Evolutionary conservation across 1,140 invertebrate species (phyloP), one percentile per base, ranked within the genome.

Genomic region (Drosophila sulfurigaster): DNA sequence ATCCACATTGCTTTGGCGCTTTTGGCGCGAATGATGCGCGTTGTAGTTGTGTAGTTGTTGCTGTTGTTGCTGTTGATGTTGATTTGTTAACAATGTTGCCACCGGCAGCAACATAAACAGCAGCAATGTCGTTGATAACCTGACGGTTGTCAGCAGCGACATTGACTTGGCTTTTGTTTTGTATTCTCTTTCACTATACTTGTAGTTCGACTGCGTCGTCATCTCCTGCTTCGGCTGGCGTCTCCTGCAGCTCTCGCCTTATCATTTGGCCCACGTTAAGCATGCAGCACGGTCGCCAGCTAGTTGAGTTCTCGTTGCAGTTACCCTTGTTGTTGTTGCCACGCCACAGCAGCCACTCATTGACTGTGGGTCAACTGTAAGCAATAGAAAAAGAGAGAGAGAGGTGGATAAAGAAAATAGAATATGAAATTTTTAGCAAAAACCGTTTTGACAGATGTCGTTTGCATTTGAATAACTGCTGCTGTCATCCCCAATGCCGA

Each of bases 391-490:
- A 20, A 75, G 52, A 68, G 13, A 6, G 20, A 13, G 15, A 63
- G 38, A 63, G 28, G 32, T 56, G 60, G 38, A 75, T 45, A 65
- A 58, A 32, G n/a, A 35, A 74, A 52, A 56, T 54, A 49, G 70
- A 62, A 48, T 35, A 74, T 82, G 51, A 68, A 79, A 67, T 89
- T 83, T 78, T 83, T 83, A 73, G 71, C 60, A 72, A 81, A 85
- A 85, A 71, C 85, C 85, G 72, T 88, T 88, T 88, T 81, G 85
- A 89, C 85, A 88, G 85, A 81, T 88, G 85, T 88, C 85, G 85
- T 85, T 89, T 89, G 85, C 85, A 88, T 88, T 89, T 88, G 85
- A 88, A 88, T 88, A 88, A 88, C 83, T 88, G 83, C 67, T 74
- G 70, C 77, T 67, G 64, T 70, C 83, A 56, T 63, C 43, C 46